A percentile compares a stretch with the other conserved stretches of the same genome.
Conservation (phyloP, 2,113 vertebrate species). For the Prinia subflava region DNA sequence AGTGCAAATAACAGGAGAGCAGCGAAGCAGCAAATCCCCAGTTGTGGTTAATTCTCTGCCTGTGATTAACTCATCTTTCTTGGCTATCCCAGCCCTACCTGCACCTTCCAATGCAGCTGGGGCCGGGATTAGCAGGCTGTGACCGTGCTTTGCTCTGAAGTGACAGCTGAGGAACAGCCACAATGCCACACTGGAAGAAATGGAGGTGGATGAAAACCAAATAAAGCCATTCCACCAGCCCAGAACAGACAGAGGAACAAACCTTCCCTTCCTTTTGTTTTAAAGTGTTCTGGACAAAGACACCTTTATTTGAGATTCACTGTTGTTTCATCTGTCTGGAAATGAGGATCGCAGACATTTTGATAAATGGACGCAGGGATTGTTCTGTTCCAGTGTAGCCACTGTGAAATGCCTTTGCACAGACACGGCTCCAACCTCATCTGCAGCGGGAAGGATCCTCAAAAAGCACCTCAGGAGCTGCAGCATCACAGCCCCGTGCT, state of each 20-base stretch:
- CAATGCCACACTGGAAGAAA: background rate
- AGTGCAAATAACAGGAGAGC: background rate
- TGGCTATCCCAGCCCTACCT: background rate
- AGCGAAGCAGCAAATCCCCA: background rate
- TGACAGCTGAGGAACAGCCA: background rate
- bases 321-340: slow-evolving; percentile 2
- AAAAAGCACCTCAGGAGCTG: background rate
- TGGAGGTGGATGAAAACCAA: background rate
- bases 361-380: slow-evolving; percentile 38
- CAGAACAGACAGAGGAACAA: background rate
- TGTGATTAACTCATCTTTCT: background rate
- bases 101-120: background rate
- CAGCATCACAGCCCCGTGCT: background rate
- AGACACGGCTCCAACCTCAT: background rate
- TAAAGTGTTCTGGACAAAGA: background rate
- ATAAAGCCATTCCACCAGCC: background rate
- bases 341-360: background rate
- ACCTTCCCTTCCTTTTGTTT: background rate
- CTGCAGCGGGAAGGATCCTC: background rate
- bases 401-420: background rate
- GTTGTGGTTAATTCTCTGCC: background rate
- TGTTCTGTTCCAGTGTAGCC: background rate
- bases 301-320: background rate
- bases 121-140: background rate
- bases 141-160: background rate